Evolutionary conservation across 2,797 vertebrate species (phyloP).

Genomic region (Mormyrus proboscirostris): DNA sequence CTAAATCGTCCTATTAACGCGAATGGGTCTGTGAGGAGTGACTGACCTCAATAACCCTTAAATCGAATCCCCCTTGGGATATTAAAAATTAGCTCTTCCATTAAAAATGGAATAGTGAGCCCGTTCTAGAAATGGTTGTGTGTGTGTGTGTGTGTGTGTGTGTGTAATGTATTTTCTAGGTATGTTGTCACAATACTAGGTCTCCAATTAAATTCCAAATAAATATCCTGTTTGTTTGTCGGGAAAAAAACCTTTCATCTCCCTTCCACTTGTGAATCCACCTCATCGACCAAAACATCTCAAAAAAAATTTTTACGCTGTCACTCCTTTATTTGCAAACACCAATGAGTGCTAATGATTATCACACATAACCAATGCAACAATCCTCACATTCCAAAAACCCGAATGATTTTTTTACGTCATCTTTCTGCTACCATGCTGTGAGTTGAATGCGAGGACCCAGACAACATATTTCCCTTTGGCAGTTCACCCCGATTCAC

Average conservation of each 20-base stretch:
- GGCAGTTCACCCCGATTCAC: not conserved
- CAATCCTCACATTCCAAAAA: not conserved
- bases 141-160: not conserved
- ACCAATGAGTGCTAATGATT: not conserved
- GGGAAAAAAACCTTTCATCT: not conserved
- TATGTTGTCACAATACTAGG: not conserved
- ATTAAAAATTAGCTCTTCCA: not conserved
- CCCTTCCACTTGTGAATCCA: not conserved
- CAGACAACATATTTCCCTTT: constrained; percentile 2
- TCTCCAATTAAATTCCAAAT: not conserved
- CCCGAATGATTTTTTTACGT: not conserved
- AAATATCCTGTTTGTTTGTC: not conserved
- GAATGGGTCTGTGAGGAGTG: not conserved
- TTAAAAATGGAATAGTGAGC: too few relatives aligned
- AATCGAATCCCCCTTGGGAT: constrained; percentile 7
- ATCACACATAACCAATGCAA: not conserved
- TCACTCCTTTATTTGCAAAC: not conserved
- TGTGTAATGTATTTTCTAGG: not conserved
- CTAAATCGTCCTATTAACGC: constrained; percentile 9
- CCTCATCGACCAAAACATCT: not conserved
- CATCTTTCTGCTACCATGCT: not conserved
- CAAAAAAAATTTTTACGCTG: not conserved
- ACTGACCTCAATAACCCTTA: not conserved
- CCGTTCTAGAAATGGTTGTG: not conserved
- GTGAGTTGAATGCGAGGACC: not conserved